Conservation (phyloP, 2,888 invertebrate species). For the Celastrina argiolus region DNA sequence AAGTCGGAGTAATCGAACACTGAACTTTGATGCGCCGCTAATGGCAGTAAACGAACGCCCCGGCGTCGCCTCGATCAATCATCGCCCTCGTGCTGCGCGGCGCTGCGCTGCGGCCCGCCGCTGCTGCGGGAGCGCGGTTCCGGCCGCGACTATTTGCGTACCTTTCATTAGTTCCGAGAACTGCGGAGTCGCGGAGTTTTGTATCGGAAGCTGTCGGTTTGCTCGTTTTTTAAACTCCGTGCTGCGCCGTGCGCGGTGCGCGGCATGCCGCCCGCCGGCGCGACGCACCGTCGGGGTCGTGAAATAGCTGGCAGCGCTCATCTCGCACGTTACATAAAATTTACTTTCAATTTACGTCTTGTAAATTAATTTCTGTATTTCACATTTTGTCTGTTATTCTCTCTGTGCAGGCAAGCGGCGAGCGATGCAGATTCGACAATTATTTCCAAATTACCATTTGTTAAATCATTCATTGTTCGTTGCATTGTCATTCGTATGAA, state of each 20-base stretch:
- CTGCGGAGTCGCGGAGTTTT: constrained; percentile 60
- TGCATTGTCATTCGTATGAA: background rate
- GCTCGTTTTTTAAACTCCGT: constrained; percentile 52
- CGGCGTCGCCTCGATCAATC: constrained; percentile 68
- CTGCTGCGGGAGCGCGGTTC: constrained; percentile 58
- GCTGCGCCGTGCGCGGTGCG: background rate
- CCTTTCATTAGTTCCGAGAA: constrained; percentile 73
- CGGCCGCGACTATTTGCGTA: constrained; percentile 65
- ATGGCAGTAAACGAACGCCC: constrained; percentile 1
- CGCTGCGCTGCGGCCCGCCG: constrained; percentile 48
- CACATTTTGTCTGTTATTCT: background rate
- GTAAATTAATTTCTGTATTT: background rate
- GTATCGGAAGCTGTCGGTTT: constrained; percentile 65
- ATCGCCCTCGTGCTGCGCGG: constrained; percentile 28
- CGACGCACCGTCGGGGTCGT: background rate
- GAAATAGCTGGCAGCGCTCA: background rate
- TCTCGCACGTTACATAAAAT: background rate
- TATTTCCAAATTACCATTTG: background rate
- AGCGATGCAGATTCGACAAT: background rate
- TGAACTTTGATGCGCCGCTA: constrained; percentile 14
- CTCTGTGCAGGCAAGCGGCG: background rate
- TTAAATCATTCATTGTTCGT: background rate
- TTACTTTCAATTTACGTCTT: background rate
- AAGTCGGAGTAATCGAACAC: background rate
- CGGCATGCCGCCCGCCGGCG: background rate